Evolutionary conservation across 2,113 vertebrate species (phyloP), one percentile per base, ranked within the genome.

Genomic region (Axis porcinus): DNA sequence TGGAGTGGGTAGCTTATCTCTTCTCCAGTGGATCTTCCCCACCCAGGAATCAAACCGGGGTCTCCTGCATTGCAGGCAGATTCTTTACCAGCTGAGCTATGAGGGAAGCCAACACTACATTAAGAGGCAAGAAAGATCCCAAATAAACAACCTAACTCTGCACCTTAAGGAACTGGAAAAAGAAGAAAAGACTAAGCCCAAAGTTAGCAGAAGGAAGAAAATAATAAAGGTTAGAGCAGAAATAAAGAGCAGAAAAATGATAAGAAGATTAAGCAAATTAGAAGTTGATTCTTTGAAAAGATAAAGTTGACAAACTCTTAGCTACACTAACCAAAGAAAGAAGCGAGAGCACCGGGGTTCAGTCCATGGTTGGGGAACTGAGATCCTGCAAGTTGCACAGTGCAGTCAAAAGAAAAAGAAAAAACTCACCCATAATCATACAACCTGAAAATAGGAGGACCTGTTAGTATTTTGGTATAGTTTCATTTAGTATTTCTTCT

Each of bases 401-500:
- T 47, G 15, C 8, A 19, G 76, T 30, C 43, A 78, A 78, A 78
- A 78, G 43, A 27, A 16, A 28, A 78, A 76, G 2, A 45, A 86
- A 79, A 96, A 93, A 64, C 19, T 92, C 19, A 95, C 67, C 47
- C 3, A 33, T 74, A 83, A 67, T 55, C 40, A 43, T 33, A 86
- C 17, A 97, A 76, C 60, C 23, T 43, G 93, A 47, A 47, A 95
- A n/a, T 95, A 60, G 28, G 6, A 60, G 28, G 6, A 86, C 64
- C 15, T 97, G 19, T 93, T 91, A 85, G 91, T 89, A 78, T 91
- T 91, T 91, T 76, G 58, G 6, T 36, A 12, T 62, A 93, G 85
- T 96, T 97, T 91, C 5, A 82, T 86, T 57, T 95, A 86, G 33
- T 93, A 67, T 76, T 91, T 81, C 21, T 94, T 84, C 30, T 89